Conservation (phyloP, 2,888 invertebrate species). For the Oxytorus armatus region DNA sequence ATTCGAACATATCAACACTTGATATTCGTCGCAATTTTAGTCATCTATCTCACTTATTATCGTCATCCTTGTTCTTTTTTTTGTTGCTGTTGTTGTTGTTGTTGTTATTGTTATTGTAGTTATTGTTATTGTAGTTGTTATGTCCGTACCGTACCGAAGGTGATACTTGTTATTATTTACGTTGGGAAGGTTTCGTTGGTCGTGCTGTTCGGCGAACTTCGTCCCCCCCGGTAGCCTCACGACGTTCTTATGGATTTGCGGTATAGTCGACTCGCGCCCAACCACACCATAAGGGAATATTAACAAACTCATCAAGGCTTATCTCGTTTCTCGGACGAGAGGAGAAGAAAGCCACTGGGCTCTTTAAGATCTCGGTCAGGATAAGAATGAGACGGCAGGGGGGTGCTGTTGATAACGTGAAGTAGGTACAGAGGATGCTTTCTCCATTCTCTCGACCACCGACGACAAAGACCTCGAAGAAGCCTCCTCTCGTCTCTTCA, state of each 20-base stretch:
- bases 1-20: too few relatives aligned
- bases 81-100: too few relatives aligned
- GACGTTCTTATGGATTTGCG: conserved; percentile 44
- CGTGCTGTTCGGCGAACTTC: conserved; percentile 1
- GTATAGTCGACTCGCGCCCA: conserved; percentile 4
- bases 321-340: conserved; percentile 58
- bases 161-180: conserved; percentile 37
- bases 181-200: conserved; percentile 17
- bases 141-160: background rate
- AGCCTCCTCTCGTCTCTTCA: conserved; percentile 27
- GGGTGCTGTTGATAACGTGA: conserved; percentile 45
- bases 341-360: conserved; percentile 64
- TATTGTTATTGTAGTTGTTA: background rate
- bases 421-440: conserved; percentile 31
- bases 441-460: conserved; percentile 24
- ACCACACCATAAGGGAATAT: conserved; percentile 68
- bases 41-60: too few relatives aligned
- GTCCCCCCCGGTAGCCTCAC: conserved; percentile 18
- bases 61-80: too few relatives aligned
- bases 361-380: conserved; percentile 68
- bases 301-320: conserved; percentile 73
- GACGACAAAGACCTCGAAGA: conserved; percentile 49
- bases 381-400: conserved; percentile 59
- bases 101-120: too few relatives aligned
- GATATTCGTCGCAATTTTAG: too few relatives aligned